Base-by-base conservation (phyloP, 2,888 invertebrate genomes). In the Myathropa florea region DNA sequence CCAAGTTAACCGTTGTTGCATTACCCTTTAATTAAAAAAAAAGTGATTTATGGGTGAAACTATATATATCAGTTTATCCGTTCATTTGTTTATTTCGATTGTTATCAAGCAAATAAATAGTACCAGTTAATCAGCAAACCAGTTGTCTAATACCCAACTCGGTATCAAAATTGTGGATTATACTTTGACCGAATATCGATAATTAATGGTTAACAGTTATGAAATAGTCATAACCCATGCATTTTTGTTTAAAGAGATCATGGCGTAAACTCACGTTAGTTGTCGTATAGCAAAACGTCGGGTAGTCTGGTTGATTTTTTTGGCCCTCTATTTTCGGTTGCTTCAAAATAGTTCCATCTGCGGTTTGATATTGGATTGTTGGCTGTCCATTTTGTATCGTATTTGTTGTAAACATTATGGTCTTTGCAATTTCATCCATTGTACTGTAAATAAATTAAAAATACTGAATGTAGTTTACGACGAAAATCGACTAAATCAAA, bases 341-440 rank as follows among this genome's bases (percentile, higher is more conserved):
- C 90, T 95, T 95, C 73, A 95, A 93, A 80, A 93, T 94, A 89
- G 94, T 95, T 70, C 94, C 94, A 90, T 95, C 95, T 88, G 94
- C 93, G 88, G 95, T 95, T 91, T 95, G 95, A 91, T 95, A 95
- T 91, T 95, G 95, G 88, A 95, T 94, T 89, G 94, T 94, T 89
- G 95, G 94, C 78, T 94, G 93, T 89, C 94, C 94, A 92, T 94
- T 93, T 91, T 94, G 94, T 88, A 95, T 94, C 59, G 94, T 92
- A 91, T 94, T 95, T 88, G 94, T 94, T 60, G 95, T 94, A 90
- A 95, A 95, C 94, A 95, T 94, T 86, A 92, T 93, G 89, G 93
- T 92, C 89, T 93, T 93, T 80, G 92, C 90, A 78, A 91, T 89
- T 91, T 91, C 92, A 89, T 92, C 92, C 92, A 92, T 91, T 89